Base-by-base conservation (phyloP, 1,140 invertebrate species). In the Leguminivora glycinivorella region DNA sequence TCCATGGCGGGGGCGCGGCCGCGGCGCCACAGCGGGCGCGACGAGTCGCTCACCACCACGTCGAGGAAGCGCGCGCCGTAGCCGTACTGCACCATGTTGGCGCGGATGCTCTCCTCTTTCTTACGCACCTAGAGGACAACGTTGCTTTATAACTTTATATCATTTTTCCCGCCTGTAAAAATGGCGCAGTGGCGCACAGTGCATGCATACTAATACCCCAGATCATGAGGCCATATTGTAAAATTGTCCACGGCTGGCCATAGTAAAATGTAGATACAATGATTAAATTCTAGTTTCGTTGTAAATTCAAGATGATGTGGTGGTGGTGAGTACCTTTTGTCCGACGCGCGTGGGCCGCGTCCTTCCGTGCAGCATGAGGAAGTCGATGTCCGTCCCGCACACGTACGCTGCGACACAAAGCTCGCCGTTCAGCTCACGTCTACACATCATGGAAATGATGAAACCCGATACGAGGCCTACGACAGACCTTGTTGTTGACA, bases 371-470 rank as follows among this genome's bases (percentile, higher is more conserved):
- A 99, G 82, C 94, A 98, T 97, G 84, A 98, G 93, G 88, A 94
- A 99, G 92, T 99, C 98, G 71, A 99, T 98, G 85, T 99, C 98
- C 4, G 96, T 95, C 2, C 98, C 98, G 81, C 97, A 92, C 6
- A 98, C 97, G 89, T 97, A 97, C 6, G 92, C 92, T 93, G 72
- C 6, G 81, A 78, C 71, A 63, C 43, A 74, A 68, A 56, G 29
- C 38, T 67, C 63, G 19, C 1, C 2, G 3, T 58, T 66, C 29
- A 58, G 6, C 14, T 0, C 10, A 12, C 10, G 1, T 4, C 34
- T 38, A 12, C 34, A 38, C 34, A 12, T 9, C 34, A 38, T 14
- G 34, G 34, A 2, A 9, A 38, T 38, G 10, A n/a, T n/a, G n/a
- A n/a, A n/a, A n/a, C n/a, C n/a, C n/a, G n/a, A n/a, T n/a, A n/a